These are phyloP conservation scores for Boloria euphrosyne DNA, from an alignment of 2,888 invertebrate species.

Conservation along the genomic window DNA sequence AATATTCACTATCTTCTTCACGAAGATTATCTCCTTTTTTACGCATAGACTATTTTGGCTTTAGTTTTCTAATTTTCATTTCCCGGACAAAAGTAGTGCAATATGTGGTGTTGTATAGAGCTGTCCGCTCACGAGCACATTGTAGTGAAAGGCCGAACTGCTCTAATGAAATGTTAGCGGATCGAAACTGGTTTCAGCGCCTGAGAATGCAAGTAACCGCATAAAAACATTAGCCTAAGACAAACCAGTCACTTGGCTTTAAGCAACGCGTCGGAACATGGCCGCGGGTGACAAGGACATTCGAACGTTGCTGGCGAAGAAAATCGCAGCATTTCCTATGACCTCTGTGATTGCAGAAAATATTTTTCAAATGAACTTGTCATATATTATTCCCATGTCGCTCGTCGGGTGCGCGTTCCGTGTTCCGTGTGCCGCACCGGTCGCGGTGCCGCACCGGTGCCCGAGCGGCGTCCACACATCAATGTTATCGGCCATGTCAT, in stretches of 20 bases:
- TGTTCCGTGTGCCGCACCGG: background rate
- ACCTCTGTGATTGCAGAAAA: constrained; percentile 34
- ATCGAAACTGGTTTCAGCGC: constrained; percentile 76
- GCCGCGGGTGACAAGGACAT: background rate
- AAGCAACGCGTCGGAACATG: constrained; percentile 36
- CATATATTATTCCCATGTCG: constrained; percentile 6
- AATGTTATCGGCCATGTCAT: constrained; percentile 71
- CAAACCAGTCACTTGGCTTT: constrained; percentile 69
- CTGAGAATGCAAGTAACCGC: constrained; percentile 80
- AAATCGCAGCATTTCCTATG: constrained; percentile 41
- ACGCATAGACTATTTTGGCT: too few species aligned
- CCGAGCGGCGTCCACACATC: constrained; percentile 52
- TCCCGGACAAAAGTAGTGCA: background rate
- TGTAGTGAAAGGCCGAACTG: constrained; percentile 74
- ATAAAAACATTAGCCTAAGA: constrained; percentile 76
- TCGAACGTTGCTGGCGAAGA: constrained; percentile 39
- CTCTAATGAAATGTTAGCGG: constrained; percentile 68
- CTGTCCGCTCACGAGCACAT: constrained; percentile 57
- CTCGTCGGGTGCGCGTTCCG: constrained; percentile 47
- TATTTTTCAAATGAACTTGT: constrained; percentile 25
- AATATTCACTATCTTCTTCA: too few species aligned
- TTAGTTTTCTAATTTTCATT: too few species aligned
- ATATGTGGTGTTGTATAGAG: constrained; percentile 32
- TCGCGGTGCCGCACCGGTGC: background rate
- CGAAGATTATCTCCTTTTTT: too few species aligned